A percentile compares a stretch with the other conserved stretches of the same genome.
Evolutionary conservation across 2,113 vertebrate genomes (phyloP).

Genomic region (Oreochromis spilurus): DNA sequence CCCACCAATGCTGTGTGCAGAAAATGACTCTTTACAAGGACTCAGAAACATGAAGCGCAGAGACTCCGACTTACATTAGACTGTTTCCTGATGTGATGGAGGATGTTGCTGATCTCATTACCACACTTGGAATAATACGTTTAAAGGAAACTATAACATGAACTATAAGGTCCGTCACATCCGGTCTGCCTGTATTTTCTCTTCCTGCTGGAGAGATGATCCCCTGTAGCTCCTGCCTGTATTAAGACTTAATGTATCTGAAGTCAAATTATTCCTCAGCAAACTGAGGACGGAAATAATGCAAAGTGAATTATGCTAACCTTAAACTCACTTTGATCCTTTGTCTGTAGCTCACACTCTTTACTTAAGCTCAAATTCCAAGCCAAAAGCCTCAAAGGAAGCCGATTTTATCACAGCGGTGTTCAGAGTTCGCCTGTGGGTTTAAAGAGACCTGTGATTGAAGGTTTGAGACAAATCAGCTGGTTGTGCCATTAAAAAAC

Average conservation of each 20-base stretch:
- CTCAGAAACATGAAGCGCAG: neutral
- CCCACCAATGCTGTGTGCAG: rapidly evolving
- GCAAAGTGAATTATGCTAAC: neutral
- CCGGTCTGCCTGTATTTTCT: neutral
- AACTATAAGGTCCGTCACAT: neutral
- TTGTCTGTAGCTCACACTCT: neutral
- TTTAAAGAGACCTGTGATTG: neutral
- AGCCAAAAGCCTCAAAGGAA: neutral
- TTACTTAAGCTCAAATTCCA: neutral
- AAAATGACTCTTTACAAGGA: neutral
- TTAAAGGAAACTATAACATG: neutral
- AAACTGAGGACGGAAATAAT: neutral
- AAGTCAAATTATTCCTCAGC: neutral
- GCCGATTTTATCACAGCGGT: neutral
- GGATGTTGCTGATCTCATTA: neutral
- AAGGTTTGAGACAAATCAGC: neutral
- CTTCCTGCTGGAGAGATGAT: neutral
- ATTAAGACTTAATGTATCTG: neutral
- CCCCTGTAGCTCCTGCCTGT: neutral
- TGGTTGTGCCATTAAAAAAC: neutral
- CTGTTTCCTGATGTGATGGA: neutral
- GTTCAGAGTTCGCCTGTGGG: neutral
- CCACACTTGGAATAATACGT: neutral
- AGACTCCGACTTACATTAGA: rapidly evolving
- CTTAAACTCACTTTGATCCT: neutral